Percentiles rank a stretch among this genome's conserved stretches.
Conservation (phyloP, 1,140 invertebrate species). For the Drosophila guanche region DNA sequence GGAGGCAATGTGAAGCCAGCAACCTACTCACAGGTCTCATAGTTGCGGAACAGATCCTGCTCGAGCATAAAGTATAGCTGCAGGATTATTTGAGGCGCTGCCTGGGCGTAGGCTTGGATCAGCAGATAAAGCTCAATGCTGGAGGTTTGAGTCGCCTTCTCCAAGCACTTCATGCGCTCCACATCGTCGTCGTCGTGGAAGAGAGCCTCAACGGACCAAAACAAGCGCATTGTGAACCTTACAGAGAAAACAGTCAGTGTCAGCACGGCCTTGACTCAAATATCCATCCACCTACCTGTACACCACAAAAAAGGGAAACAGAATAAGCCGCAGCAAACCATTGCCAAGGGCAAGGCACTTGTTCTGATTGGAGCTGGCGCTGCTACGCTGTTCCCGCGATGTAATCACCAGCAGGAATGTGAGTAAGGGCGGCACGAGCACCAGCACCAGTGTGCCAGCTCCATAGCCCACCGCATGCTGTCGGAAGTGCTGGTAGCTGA, state of each 20-base stretch:
- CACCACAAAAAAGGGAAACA: conserved; percentile 88
- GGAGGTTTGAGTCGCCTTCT: conserved; percentile 85
- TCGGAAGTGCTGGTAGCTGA: conserved; percentile 84
- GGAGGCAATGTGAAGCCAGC: not conserved
- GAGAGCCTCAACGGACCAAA: conserved; percentile 89
- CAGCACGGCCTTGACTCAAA: not conserved
- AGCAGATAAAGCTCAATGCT: conserved; percentile 89
- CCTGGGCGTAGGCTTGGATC: conserved; percentile 90
- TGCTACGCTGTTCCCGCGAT: conserved; percentile 84
- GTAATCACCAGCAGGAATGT: conserved; percentile 64
- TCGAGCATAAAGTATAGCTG: conserved; percentile 86
- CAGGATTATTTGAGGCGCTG: conserved; percentile 88
- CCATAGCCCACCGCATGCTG: conserved; percentile 82
- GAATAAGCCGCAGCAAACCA: conserved; percentile 84
- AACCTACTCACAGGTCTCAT: conserved; percentile 69
- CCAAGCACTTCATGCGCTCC: conserved; percentile 86
- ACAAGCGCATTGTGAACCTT: conserved; percentile 87
- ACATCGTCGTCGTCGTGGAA: conserved; percentile 85
- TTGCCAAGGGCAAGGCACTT: conserved; percentile 43
- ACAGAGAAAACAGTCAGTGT: not conserved
- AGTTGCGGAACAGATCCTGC: conserved; percentile 82
- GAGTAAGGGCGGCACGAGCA: conserved; percentile 60
- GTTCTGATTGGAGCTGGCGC: conserved; percentile 75
- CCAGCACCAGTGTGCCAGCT: conserved; percentile 59
- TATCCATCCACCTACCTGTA: conserved; percentile 85